Conservation (phyloP, 2,888 invertebrate species). For the Pemphredon lugubris region DNA sequence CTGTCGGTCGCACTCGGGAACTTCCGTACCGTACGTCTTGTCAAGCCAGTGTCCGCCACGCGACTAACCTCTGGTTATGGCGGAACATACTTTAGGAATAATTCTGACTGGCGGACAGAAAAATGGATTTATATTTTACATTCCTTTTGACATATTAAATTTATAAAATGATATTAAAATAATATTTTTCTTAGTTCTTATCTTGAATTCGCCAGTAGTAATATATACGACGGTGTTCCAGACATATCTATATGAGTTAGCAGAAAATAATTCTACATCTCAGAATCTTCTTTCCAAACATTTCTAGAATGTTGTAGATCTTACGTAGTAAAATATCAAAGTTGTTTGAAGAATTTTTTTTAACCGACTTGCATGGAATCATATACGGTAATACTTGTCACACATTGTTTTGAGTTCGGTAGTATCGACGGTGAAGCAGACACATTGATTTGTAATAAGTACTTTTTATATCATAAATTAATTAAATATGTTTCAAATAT, state of each 20-base stretch:
- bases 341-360: neutral
- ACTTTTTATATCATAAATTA: constrained; percentile 5
- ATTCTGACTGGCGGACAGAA: constrained; percentile 15
- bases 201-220: constrained; percentile 63
- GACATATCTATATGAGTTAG: constrained; percentile 62
- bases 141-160: neutral
- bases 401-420: constrained; percentile 22
- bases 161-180: constrained; percentile 4
- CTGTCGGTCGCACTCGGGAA: constrained; percentile 78
- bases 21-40: constrained; percentile 75
- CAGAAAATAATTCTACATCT: constrained; percentile 17
- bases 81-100: constrained; percentile 20
- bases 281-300: neutral
- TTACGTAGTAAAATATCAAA: neutral
- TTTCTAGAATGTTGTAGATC: neutral
- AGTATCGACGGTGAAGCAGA: constrained; percentile 44
- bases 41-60: constrained; percentile 73
- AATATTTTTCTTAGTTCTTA: constrained; percentile 16
- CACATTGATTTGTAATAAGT: constrained; percentile 15
- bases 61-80: constrained; percentile 62
- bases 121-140: constrained; percentile 33
- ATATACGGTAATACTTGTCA: neutral
- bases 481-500: neutral
- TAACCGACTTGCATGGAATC: neutral
- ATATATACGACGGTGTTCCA: constrained; percentile 63